Percentiles rank a stretch among this genome's conserved stretches.
Evolutionary conservation across 2,888 invertebrate genomes (phyloP).

Genomic region (Aphrophora alni): DNA sequence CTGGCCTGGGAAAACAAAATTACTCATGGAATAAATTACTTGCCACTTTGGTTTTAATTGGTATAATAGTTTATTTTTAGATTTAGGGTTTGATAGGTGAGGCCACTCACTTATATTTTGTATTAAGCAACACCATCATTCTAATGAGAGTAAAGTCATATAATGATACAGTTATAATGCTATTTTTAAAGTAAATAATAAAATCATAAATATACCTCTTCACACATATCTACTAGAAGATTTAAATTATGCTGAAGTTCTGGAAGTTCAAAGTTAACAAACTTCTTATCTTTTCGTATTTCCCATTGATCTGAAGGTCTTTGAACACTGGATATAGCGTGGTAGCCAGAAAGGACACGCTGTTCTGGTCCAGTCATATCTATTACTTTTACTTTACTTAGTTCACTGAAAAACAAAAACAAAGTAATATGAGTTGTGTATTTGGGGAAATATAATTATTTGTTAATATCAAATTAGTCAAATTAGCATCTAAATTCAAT

Average conservation of each 20-base stretch:
- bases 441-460: too few relatives aligned
- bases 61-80: too few relatives aligned
- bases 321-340: slow-evolving; percentile 77
- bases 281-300: slow-evolving; percentile 65
- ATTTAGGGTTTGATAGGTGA: too few relatives aligned
- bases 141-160: too few relatives aligned
- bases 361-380: slow-evolving; percentile 98
- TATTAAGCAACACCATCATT: too few relatives aligned
- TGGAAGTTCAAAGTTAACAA: slow-evolving; percentile 77
- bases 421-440: too few relatives aligned
- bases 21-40: too few relatives aligned
- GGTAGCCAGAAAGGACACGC: slow-evolving; percentile 90
- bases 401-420: slow-evolving; percentile 61
- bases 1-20: too few relatives aligned
- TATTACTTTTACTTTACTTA: slow-evolving; percentile 93
- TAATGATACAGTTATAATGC: too few relatives aligned
- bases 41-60: too few relatives aligned
- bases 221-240: slow-evolving; percentile 89
- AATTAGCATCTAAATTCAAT: slow-evolving; percentile 3
- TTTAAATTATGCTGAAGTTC: slow-evolving; percentile 93
- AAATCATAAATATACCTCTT: slow-evolving; percentile 67
- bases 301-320: slow-evolving; percentile 64
- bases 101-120: too few relatives aligned
- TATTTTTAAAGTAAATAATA: background rate
- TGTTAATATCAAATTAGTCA: background rate